Base-by-base conservation (phyloP, 2,797 vertebrate species). In the Eupleurogrammus muticus region DNA sequence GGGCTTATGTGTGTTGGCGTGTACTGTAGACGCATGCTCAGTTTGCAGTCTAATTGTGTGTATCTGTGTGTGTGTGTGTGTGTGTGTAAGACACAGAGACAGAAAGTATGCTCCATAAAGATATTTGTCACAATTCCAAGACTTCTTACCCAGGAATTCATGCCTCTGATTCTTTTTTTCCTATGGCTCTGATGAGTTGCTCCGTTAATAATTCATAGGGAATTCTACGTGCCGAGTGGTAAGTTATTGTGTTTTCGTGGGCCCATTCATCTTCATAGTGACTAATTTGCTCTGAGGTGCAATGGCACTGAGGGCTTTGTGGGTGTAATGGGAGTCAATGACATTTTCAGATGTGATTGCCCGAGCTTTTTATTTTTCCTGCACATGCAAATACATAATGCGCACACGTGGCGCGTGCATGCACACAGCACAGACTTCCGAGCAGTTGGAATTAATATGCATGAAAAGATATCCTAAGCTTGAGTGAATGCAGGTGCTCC, bases 121-220 rank as follows among this genome's bases (percentile, higher is more conserved):
- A 72, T 77, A 69, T 78, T 77, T 73, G 36, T 87, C 54, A 79
- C 57, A 60, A 58, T 73, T 42, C 16, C 21, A 75, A 56, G 55
- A 44, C 73, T 58, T 53, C 79, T 66, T 34, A 53, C 48, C 3
- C 19, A 66, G 48, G 44, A 60, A 57, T 56, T 5, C 58, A 49
- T 35, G 5, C 50, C n/a, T n/a, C 51, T 58, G 48, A 40, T n/a
- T 42, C 56, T n/a, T 60, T 34, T 76, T 64, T 61, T 65, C 61
- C 65, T 54, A 11, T 66, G 51, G 56, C 59, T 71, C 59, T 82
- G 85, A 91, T 75, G 84, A 89, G 72, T 70, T 54, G 70, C 70
- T 66, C 49, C 57, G 75, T 93, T 89, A 92, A 92, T 92, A 92
- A 93, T 91, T 87, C 82, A 90, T 80, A 34, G 38, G 51, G 59